A percentile compares a stretch with the other conserved stretches of the same genome.
These are phyloP conservation scores for Thereva nobilitata DNA, from an alignment of 2,888 invertebrate genomes.

Conservation along the genomic window DNA sequence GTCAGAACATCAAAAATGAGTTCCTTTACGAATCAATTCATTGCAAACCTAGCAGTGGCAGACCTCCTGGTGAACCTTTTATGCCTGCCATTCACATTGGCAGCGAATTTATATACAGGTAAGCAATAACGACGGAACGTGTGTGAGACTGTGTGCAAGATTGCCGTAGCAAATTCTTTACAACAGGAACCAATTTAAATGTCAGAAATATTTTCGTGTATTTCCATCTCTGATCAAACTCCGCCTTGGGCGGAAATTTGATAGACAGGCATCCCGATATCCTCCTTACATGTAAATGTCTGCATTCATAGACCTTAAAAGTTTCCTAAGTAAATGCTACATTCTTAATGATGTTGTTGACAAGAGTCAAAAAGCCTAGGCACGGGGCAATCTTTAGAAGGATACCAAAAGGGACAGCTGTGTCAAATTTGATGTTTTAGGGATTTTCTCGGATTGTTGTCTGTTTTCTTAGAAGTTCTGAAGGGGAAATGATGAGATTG, in stretches of 20 bases:
- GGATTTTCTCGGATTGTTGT: too few species aligned
- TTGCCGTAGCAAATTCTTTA: too few species aligned
- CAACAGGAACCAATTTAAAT: conserved; percentile 13
- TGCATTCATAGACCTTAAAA: neutral
- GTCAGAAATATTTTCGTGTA: neutral
- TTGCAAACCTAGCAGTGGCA: conserved; percentile 63
- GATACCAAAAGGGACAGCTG: too few species aligned
- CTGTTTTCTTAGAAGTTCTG: too few species aligned
- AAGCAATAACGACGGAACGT: conserved; percentile 38
- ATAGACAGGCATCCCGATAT: too few species aligned
- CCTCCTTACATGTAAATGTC: conserved; percentile 21
- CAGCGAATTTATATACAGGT: conserved; percentile 63
- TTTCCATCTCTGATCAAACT: too few species aligned
- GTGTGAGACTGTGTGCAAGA: too few species aligned
- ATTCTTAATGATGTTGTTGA: conserved; percentile 18
- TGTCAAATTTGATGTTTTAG: too few species aligned
- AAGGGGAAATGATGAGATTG: too few species aligned
- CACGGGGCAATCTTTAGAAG: too few species aligned
- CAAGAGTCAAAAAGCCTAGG: neutral
- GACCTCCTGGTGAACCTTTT: conserved; percentile 63
- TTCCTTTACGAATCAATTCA: conserved; percentile 62
- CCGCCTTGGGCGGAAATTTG: too few species aligned
- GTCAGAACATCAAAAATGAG: conserved; percentile 56
- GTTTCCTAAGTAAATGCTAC: neutral
- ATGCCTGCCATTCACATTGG: conserved; percentile 63